Base-by-base conservation (phyloP, 2,797 vertebrate species). In the Spheniscus humboldti region DNA sequence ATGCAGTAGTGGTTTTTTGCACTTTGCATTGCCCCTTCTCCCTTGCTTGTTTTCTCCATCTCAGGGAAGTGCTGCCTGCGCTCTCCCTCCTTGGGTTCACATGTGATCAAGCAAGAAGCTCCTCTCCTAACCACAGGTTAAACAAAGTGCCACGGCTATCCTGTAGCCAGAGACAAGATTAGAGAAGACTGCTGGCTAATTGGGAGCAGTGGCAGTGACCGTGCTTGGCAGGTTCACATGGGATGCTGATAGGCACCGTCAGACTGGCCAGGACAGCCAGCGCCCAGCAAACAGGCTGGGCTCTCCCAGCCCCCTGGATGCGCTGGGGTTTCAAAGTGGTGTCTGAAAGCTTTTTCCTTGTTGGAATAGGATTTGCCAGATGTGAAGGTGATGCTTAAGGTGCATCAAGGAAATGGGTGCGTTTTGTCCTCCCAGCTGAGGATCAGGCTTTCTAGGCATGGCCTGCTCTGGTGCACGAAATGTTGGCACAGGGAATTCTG, bases 121-220 rank as follows among this genome's bases (percentile, higher is more conserved):
- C 16, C 47, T 92, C 47, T 95, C 79, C 20, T 30, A 79, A 56
- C 56, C n/a, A 19, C 9, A 22, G 69, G 94, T 94, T 94, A 94
- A 97, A 96, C 89, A 90, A 94, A 92, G 91, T 47, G 31, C 31
- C 47, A 1, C 4, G 4, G 60, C 88, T 90, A 43, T 79, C 73
- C 62, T 28, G 30, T 39, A 72, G 75, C 63, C 57, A 55, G 24
- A 94, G 84, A 94, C 8, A 33, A 94, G 67, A 96, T 94, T 69
- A 78, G 87, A 95, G 80, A 82, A 91, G 96, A 83, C 85, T 41
- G 45, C 48, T 3, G 43, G 68, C 90, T 97, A 76, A 94, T 53
- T 73, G 81, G 71, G 94, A 95, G 91, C 95, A 90, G 87, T 39
- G 52, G 53, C 69, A 83, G 52, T 86, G 95, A 41, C 39, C 5